phyloP scores from a whole-genome alignment of 2,113 vertebrate species.

The Puntigrus tetrazona region DNA sequence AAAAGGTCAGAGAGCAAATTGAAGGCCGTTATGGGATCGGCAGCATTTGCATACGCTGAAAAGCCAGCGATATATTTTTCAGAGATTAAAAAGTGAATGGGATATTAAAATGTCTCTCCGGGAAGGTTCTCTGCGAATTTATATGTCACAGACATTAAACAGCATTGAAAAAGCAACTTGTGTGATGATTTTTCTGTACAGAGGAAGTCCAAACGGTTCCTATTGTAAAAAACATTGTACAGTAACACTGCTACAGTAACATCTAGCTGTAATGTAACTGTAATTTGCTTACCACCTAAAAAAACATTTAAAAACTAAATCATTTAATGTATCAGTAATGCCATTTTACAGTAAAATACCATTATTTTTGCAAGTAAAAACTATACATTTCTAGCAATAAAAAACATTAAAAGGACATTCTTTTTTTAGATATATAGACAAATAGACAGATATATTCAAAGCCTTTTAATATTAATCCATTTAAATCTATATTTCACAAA shows the following conservation, averaged over 20 bases:
- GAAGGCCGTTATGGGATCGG: constrained; percentile 21
- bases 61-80: constrained; percentile 13
- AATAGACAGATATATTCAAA: too few relatives aligned
- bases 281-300: not conserved
- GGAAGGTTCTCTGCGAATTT: not conserved
- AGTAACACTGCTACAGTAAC: not conserved
- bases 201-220: not conserved
- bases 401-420: too few relatives aligned
- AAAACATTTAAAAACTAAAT: not conserved
- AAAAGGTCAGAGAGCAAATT: constrained; percentile 43
- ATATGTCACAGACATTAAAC: not conserved
- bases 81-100: constrained; percentile 15
- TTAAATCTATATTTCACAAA: too few relatives aligned
- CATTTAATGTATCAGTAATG: not conserved
- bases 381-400: too few relatives aligned
- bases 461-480: too few relatives aligned
- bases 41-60: constrained; percentile 34
- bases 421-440: too few relatives aligned
- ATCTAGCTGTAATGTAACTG: not conserved
- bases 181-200: not conserved
- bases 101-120: not conserved
- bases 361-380: not conserved
- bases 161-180: not conserved
- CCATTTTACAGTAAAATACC: not conserved
- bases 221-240: not conserved